Conservation (phyloP, 2,113 vertebrate genomes). For the Desmodus rotundus region DNA sequence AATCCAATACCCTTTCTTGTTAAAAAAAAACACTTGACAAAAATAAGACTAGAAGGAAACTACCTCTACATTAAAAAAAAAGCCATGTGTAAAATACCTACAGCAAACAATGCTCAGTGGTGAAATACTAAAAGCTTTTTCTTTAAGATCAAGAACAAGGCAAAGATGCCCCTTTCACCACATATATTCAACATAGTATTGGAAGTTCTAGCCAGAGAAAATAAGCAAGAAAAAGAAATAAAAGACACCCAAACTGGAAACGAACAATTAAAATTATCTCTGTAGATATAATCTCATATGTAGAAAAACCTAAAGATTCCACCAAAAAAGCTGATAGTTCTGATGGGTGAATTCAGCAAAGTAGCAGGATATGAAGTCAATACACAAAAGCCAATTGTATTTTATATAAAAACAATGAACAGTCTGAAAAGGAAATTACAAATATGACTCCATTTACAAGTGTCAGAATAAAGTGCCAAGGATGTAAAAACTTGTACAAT, state of each 20-base stretch:
- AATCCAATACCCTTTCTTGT: neutral
- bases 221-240: neutral
- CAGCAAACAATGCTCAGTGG: neutral
- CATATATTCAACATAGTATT: neutral
- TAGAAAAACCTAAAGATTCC: neutral
- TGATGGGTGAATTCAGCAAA: neutral
- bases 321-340: neutral
- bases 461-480: neutral
- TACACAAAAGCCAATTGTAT: neutral
- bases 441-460: neutral
- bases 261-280: neutral
- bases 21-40: neutral
- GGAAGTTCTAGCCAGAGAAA: neutral
- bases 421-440: neutral
- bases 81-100: neutral
- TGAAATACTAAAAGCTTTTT: neutral
- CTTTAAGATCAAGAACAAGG: neutral
- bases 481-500: neutral
- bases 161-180: neutral
- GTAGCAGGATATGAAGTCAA: neutral
- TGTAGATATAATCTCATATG: neutral
- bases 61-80: neutral
- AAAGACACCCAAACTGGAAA: neutral
- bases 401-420: neutral
- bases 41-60: neutral